These are phyloP conservation scores for Sinonovacula constricta DNA, from an alignment of 1,140 invertebrate genomes.

Conservation along the genomic window DNA sequence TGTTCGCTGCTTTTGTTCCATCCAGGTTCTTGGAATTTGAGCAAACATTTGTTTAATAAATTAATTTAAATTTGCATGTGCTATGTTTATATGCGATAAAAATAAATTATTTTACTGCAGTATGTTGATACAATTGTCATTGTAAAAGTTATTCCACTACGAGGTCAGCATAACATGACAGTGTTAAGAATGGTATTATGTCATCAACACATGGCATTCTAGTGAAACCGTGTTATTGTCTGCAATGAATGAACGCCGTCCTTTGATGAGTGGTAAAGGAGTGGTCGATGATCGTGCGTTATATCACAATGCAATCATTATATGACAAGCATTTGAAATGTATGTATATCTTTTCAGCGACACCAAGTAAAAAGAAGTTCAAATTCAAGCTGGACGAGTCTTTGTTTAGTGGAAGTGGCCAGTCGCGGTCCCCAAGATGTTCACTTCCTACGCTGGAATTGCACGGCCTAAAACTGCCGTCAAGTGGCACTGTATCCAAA, in stretches of 20 bases:
- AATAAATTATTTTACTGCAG: too few relatives aligned
- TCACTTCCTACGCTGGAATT: conserved; percentile 38
- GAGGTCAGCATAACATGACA: too few relatives aligned
- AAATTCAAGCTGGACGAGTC: conserved; percentile 43
- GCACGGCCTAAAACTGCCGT: conserved; percentile 33
- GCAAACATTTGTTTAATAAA: not conserved
- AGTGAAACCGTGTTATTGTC: too few relatives aligned
- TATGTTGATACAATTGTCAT: too few relatives aligned
- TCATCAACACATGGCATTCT: too few relatives aligned
- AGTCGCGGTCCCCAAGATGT: conserved; percentile 23
- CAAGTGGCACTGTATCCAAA: conserved; percentile 1
- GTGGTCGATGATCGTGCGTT: too few relatives aligned
- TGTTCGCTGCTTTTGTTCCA: not conserved
- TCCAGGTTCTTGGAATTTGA: not conserved
- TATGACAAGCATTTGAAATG: too few relatives aligned
- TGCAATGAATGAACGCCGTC: too few relatives aligned
- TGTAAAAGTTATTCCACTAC: too few relatives aligned
- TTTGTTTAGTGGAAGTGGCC: conserved; percentile 14
- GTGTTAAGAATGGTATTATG: too few relatives aligned
- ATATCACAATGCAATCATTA: too few relatives aligned
- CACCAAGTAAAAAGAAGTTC: conserved; percentile 36
- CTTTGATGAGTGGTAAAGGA: too few relatives aligned
- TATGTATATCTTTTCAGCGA: conserved; percentile 34
- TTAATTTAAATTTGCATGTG: conserved; percentile 5
- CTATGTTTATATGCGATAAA: not conserved